Percentiles rank a stretch among this genome's conserved stretches.
Evolutionary conservation across 37 sponge, comb jelly and placozoan genomes (phyloP).

Genomic region (Geodia barretti): DNA sequence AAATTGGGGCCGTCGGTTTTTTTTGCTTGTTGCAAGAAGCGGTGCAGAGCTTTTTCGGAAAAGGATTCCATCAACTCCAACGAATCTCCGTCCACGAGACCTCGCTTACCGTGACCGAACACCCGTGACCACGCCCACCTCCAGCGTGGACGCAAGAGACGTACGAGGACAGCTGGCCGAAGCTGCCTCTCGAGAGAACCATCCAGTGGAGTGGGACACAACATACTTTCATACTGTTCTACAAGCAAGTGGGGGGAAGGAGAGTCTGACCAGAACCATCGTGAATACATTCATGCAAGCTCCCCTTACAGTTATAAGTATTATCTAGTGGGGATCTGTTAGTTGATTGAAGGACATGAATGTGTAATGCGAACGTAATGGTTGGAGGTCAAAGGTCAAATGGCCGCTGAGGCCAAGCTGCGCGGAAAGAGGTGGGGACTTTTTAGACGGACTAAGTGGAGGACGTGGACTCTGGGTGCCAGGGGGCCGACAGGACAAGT

Average conservation of each 20-base stretch:
- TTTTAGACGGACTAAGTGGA: not conserved
- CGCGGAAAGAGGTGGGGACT: not conserved
- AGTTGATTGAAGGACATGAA: not conserved
- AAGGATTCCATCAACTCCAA: not conserved
- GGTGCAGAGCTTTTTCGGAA: not conserved
- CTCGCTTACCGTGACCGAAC: not conserved
- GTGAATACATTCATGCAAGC: not conserved
- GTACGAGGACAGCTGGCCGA: not conserved
- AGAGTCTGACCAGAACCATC: too few relatives aligned
- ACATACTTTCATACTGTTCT: too few relatives aligned
- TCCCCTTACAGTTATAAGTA: too few relatives aligned
- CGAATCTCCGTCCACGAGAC: not conserved
- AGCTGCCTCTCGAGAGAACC: conserved; percentile 1
- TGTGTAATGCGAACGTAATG: not conserved
- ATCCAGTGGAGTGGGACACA: not conserved
- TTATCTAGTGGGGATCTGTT: not conserved
- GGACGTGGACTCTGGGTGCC: too few relatives aligned
- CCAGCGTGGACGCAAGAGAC: not conserved
- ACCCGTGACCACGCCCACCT: not conserved
- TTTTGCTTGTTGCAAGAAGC: not conserved
- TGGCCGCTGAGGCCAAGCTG: not conserved
- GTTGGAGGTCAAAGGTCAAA: not conserved
- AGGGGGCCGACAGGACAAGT: not conserved
- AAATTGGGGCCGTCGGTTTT: too few relatives aligned
- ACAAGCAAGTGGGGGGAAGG: too few relatives aligned